Conservation (phyloP, 2,113 vertebrate species). For the Heptranchias perlo region DNA sequence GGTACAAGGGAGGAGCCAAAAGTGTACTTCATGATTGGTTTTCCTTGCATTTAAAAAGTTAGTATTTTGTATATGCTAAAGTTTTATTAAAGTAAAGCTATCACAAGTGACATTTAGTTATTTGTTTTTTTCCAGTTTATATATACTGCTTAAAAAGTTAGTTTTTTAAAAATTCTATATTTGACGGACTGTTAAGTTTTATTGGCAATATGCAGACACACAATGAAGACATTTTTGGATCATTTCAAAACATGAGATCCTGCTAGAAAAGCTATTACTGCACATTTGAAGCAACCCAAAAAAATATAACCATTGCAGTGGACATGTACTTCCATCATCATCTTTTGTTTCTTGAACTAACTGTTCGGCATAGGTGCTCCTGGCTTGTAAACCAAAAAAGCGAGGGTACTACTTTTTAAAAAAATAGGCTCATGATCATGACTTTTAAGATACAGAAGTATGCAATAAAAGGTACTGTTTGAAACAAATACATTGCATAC, state of each 20-base stretch:
- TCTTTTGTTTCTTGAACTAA: background rate
- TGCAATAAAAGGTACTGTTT: background rate
- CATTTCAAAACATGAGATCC: constrained; percentile 7
- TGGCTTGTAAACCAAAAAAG: background rate
- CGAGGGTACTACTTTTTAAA: background rate
- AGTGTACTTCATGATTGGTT: background rate
- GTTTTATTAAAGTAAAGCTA: background rate
- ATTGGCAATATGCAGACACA: background rate
- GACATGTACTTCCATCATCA: background rate
- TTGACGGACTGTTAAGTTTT: background rate
- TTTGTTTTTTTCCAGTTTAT: background rate
- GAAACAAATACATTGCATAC: background rate
- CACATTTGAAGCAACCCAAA: background rate
- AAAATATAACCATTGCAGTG: background rate
- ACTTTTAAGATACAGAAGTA: background rate
- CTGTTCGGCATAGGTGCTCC: background rate
- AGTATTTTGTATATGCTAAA: background rate
- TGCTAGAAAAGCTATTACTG: background rate
- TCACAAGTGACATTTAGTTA: background rate
- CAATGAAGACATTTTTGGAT: background rate
- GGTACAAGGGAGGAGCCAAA: background rate
- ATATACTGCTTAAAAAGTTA: background rate
- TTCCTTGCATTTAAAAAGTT: background rate
- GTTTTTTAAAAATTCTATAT: background rate
- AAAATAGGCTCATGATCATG: background rate